Evolutionary conservation across 1,140 invertebrate species (phyloP).

Genomic region (Thaumetopoea pityocampa): DNA sequence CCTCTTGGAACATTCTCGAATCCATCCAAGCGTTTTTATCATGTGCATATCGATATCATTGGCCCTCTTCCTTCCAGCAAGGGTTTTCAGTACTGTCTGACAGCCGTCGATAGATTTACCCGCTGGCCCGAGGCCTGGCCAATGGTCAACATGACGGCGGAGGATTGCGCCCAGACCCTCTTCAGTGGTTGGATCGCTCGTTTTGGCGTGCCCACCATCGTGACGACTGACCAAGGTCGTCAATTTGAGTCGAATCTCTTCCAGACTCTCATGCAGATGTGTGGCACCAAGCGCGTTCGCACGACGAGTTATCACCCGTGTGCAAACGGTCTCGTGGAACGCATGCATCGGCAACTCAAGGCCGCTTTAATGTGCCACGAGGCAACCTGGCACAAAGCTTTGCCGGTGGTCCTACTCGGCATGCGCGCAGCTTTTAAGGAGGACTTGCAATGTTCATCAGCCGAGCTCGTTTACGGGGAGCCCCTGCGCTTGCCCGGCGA

Average conservation of each 20-base stretch:
- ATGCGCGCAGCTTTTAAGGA: slow-evolving; percentile 26
- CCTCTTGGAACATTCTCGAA: neutral
- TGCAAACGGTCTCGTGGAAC: slow-evolving; percentile 46
- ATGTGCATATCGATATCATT: slow-evolving; percentile 14
- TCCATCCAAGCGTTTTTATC: neutral
- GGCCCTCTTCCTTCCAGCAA: neutral
- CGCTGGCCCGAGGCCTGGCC: slow-evolving; percentile 8
- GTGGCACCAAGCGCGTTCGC: neutral
- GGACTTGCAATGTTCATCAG: slow-evolving; percentile 22
- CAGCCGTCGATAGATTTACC: slow-evolving; percentile 1
- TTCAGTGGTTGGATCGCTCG: slow-evolving; percentile 5
- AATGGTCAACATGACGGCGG: slow-evolving; percentile 8
- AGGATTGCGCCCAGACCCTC: slow-evolving; percentile 6
- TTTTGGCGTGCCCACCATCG: slow-evolving; percentile 7
- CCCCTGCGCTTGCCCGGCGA: slow-evolving; percentile 6
- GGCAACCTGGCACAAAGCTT: slow-evolving; percentile 19
- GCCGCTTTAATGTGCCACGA: slow-evolving; percentile 31
- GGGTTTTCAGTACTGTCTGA: slow-evolving; percentile 7
- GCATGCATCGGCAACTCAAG: slow-evolving; percentile 48
- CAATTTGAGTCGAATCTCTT: slow-evolving; percentile 6
- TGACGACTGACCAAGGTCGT: slow-evolving; percentile 8
- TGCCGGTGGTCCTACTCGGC: slow-evolving; percentile 50
- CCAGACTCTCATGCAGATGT: neutral
- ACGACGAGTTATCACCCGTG: slow-evolving; percentile 3
- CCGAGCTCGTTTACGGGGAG: slow-evolving; percentile 15